A percentile compares a stretch with the other conserved stretches of the same genome.
Conservation (phyloP, 2,113 vertebrate species). For the Trochalopteron elliotii region DNA sequence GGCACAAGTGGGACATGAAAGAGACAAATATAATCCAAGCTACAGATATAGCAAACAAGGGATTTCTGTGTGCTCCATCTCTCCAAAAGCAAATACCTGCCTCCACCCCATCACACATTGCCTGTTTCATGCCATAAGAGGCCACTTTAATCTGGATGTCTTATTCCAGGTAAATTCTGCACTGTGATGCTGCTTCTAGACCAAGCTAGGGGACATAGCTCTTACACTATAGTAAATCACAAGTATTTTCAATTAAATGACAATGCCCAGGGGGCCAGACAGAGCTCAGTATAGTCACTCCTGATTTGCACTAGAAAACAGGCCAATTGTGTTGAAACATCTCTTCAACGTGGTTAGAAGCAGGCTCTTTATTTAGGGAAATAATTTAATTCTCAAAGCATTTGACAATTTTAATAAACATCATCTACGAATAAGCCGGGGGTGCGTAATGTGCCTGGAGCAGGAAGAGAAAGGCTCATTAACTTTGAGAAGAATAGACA, state of each 20-base stretch:
- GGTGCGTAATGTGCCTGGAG: neutral
- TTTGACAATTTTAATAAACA: slow-evolving; percentile 39
- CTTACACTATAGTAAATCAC: neutral
- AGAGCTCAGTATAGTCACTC: neutral
- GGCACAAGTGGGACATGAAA: neutral
- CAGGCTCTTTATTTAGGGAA: neutral
- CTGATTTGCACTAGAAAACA: neutral
- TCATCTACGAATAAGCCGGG: slow-evolving; percentile 11
- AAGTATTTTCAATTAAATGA: neutral
- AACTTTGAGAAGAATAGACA: neutral
- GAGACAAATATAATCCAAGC: neutral
- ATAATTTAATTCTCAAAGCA: slow-evolving; percentile 13
- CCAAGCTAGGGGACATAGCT: neutral
- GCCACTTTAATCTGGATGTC: neutral
- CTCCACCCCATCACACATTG: neutral
- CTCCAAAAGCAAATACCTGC: neutral
- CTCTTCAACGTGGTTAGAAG: neutral
- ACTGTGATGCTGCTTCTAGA: neutral
- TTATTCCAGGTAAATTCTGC: neutral
- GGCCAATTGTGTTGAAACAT: neutral
- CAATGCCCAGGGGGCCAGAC: neutral
- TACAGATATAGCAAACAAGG: neutral
- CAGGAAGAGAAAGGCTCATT: neutral
- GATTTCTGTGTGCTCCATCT: neutral
- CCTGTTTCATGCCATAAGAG: neutral